phyloP scores from a whole-genome alignment of 23 tunicate genomes.

The Clavelina lepadiformis region DNA sequence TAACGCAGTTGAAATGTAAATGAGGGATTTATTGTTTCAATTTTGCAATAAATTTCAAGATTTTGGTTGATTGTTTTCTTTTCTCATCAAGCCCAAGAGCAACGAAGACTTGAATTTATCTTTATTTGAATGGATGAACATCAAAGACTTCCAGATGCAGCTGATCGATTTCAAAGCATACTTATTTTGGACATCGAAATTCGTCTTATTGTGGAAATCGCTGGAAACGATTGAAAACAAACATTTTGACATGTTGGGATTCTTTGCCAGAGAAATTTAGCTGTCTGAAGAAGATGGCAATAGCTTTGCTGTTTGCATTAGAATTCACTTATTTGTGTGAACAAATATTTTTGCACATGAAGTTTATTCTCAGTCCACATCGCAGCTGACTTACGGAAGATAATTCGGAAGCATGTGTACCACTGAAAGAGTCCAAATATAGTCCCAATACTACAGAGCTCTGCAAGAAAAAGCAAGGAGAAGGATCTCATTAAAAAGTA shows the following conservation, averaged over 20 bases:
- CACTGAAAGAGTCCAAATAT: slow-evolving; percentile 33
- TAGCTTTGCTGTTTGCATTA: slow-evolving; percentile 55
- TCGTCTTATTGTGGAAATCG: slow-evolving; percentile 49
- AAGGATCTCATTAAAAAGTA: slow-evolving; percentile 33
- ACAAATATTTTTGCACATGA: slow-evolving; percentile 46
- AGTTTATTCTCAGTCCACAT: slow-evolving; percentile 40
- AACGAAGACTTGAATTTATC: slow-evolving; percentile 46
- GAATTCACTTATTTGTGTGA: slow-evolving; percentile 53
- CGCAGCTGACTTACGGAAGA: slow-evolving; percentile 49
- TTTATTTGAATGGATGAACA: slow-evolving; percentile 51
- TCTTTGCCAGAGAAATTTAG: slow-evolving; percentile 61
- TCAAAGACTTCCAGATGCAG: slow-evolving; percentile 54
- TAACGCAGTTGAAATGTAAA: slow-evolving; percentile 38
- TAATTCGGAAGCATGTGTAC: slow-evolving; percentile 40
- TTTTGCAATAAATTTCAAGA: slow-evolving; percentile 59
- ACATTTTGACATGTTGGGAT: slow-evolving; percentile 49
- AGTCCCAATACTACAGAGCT: slow-evolving; percentile 32
- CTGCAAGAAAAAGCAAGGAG: slow-evolving; percentile 46
- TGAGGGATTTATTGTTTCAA: slow-evolving; percentile 35
- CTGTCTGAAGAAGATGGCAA: slow-evolving; percentile 48
- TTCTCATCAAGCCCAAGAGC: slow-evolving; percentile 69
- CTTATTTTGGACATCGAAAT: slow-evolving; percentile 45
- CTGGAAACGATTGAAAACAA: slow-evolving; percentile 32
- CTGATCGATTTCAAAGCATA: slow-evolving; percentile 47
- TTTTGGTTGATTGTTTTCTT: slow-evolving; percentile 48